Evolutionary conservation across 2,888 invertebrate species (phyloP), one percentile per base, ranked within the genome.

Genomic region (Tethea ocularis): DNA sequence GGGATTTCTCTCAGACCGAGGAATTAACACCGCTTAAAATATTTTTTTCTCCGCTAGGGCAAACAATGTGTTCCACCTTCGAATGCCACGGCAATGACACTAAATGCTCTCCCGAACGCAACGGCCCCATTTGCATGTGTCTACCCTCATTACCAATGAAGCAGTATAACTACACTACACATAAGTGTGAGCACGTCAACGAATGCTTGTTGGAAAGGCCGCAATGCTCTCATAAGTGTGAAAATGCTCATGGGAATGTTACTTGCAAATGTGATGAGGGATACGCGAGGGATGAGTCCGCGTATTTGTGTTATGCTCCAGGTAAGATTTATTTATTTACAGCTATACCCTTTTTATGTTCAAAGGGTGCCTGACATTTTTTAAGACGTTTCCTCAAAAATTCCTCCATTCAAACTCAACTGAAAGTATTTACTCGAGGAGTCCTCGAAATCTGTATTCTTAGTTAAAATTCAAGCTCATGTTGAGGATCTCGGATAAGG

Each of bases 201-300:
- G 96, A 96, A 72, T 97, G 97, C 69, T 83, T 92, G 38, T 78
- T 80, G 6, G 94, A 84, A 0, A 93, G 91, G 63, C 96, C 96
- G 0, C 84, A 93, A 8, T 97, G 97, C 75, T 95, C 96, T 57
- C 97, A 97, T 66, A 83, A 78, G 13, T 97, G 97, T 74, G 71
- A 85, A 0, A 96, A 96, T 67, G 84, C 71, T 0, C 79, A 83
- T 0, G 95, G 95, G 0, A 93, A 94, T 0, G 96, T 94, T 72
- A 77, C 68, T 3, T 97, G 97, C 69, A 75, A 76, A 3, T 97
- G 97, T 72, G 95, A 94, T n/a, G 77, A 83, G 0, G 90, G 88
- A 0, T 90, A 87, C 41, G 61, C 46, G 0, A 64, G 57, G 1
- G 86, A 88, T 53, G 24, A 61, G 1, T 74, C 71, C 8, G 64